phyloP scores from a whole-genome alignment of 2,797 vertebrate genomes.

The Stomatorhinus walkeri region DNA sequence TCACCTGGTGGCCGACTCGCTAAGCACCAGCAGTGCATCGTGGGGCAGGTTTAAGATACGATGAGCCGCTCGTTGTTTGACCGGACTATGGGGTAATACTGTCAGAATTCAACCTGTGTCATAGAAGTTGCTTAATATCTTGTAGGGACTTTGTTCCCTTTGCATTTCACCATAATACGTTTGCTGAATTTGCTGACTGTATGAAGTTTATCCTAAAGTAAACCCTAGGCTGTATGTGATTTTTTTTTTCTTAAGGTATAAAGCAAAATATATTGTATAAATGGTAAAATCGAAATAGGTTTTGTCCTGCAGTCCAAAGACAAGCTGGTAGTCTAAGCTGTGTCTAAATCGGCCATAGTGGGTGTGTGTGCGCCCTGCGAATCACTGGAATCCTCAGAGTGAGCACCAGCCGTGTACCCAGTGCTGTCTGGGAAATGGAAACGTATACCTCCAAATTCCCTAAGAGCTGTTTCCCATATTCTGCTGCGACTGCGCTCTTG shows the following conservation, averaged over 20 bases:
- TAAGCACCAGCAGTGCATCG: neutral
- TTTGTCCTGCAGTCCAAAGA: neutral
- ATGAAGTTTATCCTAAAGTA: neutral
- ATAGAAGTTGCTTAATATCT: neutral
- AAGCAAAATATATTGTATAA: neutral
- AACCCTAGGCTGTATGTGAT: neutral
- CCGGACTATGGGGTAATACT: neutral
- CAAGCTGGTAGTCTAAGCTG: neutral
- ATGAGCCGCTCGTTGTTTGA: neutral
- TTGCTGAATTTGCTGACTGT: neutral
- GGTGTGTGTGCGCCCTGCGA: neutral
- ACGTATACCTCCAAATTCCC: neutral
- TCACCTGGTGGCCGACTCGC: neutral
- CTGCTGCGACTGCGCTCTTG: neutral
- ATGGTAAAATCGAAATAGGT: neutral
- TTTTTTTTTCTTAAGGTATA: neutral
- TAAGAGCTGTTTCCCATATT: neutral
- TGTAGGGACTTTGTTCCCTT: neutral
- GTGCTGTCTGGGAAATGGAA: neutral
- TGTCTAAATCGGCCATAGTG: neutral
- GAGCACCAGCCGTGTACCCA: neutral
- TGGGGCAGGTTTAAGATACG: neutral
- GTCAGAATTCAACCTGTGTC: neutral
- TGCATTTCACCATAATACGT: neutral
- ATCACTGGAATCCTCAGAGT: neutral